Conservation (phyloP, 2,797 vertebrate species). For the Argya squamiceps region DNA sequence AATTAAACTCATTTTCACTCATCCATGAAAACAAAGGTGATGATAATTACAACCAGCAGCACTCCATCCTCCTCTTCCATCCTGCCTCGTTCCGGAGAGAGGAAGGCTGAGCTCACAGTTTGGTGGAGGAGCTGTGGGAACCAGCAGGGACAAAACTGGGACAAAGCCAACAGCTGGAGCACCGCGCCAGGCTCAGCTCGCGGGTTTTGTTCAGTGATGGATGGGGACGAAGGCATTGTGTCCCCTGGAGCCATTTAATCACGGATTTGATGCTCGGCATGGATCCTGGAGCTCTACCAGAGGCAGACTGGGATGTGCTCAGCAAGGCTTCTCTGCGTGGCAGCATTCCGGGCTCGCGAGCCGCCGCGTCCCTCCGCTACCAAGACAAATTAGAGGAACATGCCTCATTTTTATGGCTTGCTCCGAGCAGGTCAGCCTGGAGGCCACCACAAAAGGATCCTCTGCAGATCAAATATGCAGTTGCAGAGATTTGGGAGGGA, state of each 20-base stretch:
- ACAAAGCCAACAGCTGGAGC: background rate
- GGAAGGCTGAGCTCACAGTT: background rate
- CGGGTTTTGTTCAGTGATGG: background rate
- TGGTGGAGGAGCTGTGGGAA: background rate
- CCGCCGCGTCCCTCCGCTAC: background rate
- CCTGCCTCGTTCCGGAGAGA: fast-evolving
- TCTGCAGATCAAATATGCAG: background rate
- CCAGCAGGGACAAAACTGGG: background rate
- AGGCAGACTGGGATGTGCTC: background rate
- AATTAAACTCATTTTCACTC: background rate
- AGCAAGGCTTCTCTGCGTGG: background rate
- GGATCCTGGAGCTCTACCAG: background rate
- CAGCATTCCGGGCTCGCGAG: background rate
- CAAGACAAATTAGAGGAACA: background rate
- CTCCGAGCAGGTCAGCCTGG: background rate
- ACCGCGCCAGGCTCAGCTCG: background rate
- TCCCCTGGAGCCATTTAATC: background rate
- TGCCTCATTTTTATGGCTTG: background rate
- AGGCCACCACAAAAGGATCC: background rate
- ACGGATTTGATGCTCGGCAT: background rate
- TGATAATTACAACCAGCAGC: background rate
- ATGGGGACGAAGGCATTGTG: background rate
- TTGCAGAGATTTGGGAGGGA: background rate
- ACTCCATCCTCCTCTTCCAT: background rate
- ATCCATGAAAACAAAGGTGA: background rate